Evolutionary conservation across 2,113 vertebrate species (phyloP).

Genomic region (Nibea coibor): DNA sequence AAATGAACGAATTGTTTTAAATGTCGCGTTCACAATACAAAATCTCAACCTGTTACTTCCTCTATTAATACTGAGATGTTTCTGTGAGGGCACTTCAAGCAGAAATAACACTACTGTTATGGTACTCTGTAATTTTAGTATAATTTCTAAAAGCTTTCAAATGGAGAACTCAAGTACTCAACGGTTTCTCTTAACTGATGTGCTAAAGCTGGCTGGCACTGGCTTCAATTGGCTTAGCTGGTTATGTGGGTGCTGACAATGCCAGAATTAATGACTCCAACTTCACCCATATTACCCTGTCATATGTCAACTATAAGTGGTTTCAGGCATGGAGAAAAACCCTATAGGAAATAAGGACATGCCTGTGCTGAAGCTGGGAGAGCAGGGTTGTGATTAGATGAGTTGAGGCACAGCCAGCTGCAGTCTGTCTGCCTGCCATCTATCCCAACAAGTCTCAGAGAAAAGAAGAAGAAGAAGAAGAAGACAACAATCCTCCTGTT

Average conservation of each 20-base stretch:
- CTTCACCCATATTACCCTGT: slow-evolving; percentile 60
- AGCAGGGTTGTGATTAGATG: slow-evolving; percentile 51
- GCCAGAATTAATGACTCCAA: slow-evolving; percentile 65
- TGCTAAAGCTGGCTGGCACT: not conserved
- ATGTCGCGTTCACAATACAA: not conserved
- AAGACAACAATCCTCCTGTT: slow-evolving; percentile 22
- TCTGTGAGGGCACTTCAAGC: slow-evolving; percentile 16
- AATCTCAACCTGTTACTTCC: not conserved
- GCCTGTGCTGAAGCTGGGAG: slow-evolving; percentile 29
- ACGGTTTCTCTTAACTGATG: slow-evolving; percentile 13
- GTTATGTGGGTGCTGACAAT: slow-evolving; percentile 61
- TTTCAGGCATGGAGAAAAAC: slow-evolving; percentile 44
- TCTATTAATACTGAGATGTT: slow-evolving; percentile 14
- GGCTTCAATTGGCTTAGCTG: slow-evolving; percentile 21
- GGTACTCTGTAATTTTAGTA: slow-evolving; percentile 6
- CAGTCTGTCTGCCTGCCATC: slow-evolving; percentile 41
- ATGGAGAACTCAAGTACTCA: slow-evolving; percentile 12
- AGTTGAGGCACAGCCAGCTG: slow-evolving; percentile 55
- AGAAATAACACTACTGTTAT: slow-evolving; percentile 1
- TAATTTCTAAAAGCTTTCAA: slow-evolving; percentile 24
- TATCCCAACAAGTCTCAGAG: slow-evolving; percentile 35
- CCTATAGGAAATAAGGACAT: slow-evolving; percentile 47
- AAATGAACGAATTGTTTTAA: not conserved
- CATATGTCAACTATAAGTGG: slow-evolving; percentile 66
- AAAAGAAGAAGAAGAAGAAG: slow-evolving; percentile 11